Percentiles rank a stretch among this genome's conserved stretches.
Evolutionary conservation across 2,888 invertebrate genomes (phyloP).

Genomic region (Epinotia demarniana): DNA sequence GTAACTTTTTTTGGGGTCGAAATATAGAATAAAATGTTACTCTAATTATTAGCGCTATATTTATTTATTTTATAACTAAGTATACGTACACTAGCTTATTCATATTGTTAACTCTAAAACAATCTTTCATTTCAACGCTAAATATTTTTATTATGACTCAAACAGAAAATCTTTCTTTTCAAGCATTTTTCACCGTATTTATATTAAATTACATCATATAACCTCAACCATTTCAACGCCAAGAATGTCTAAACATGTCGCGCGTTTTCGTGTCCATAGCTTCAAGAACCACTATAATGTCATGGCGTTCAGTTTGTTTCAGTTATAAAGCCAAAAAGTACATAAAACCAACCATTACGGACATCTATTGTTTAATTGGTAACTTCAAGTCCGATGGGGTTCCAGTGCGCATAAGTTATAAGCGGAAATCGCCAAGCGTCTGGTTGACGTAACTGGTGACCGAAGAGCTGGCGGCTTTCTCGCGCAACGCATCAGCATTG

Average conservation of each 20-base stretch:
- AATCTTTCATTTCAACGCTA: not conserved
- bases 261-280: not conserved
- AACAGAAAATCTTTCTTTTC: not conserved
- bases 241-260: not conserved
- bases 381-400: no score
- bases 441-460: no score
- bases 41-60: conserved; percentile 4
- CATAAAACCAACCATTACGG: no score
- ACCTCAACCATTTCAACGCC: not conserved
- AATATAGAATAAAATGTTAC: not conserved
- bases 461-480: no score
- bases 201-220: conserved; percentile 10
- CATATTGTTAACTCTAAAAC: conserved; percentile 1
- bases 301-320: no score
- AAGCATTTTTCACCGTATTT: not conserved
- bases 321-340: no score
- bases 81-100: conserved; percentile 2
- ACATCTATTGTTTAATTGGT: no score
- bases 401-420: no score
- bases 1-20: no score
- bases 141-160: not conserved
- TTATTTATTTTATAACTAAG: conserved; percentile 18
- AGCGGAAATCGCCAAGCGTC: no score
- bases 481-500: no score
- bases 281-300: not conserved